Percentiles rank a stretch among this genome's conserved stretches.
These are phyloP conservation scores for Scleropages formosus DNA, from an alignment of 2,797 vertebrate species.

Conservation along the genomic window DNA sequence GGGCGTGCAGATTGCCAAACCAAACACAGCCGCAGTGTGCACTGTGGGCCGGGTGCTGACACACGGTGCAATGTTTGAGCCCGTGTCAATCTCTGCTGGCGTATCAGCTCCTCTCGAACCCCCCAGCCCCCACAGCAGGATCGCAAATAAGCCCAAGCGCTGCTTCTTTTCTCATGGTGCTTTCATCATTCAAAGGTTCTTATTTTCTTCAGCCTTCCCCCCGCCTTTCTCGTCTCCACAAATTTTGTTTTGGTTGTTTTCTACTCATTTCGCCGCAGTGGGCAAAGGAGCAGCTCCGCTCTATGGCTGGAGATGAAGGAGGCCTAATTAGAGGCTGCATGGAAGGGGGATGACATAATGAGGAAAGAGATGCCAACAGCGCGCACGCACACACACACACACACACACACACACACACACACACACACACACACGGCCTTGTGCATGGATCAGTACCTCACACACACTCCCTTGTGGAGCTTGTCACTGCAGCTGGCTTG, in stretches of 20 bases:
- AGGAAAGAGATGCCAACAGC: neutral
- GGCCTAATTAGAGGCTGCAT: slow-evolving; percentile 33
- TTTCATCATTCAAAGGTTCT: neutral
- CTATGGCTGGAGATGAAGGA: slow-evolving; percentile 16
- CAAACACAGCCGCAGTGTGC: slow-evolving; percentile 28
- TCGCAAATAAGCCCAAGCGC: neutral
- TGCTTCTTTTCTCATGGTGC: neutral
- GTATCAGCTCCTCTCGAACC: neutral
- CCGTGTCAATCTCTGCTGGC: neutral
- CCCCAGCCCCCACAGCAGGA: neutral
- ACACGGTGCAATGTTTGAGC: neutral
- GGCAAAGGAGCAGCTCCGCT: slow-evolving; percentile 32
- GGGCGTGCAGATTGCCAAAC: slow-evolving; percentile 33
- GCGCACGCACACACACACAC: slow-evolving; percentile 7
- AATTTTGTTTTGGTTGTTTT: neutral
- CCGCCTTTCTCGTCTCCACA: neutral
- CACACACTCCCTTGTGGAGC: slow-evolving; percentile 21
- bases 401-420: neutral
- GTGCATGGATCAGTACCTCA: slow-evolving; percentile 1
- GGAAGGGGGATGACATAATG: slow-evolving; percentile 36
- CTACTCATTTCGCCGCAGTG: neutral
- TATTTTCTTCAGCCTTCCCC: slow-evolving; percentile 11
- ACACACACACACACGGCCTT: slow-evolving; percentile 15
- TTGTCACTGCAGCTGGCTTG: slow-evolving; percentile 33
- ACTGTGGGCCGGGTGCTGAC: neutral